Evolutionary conservation across 2,888 invertebrate species (phyloP).

Genomic region (Resseliella maxima): DNA sequence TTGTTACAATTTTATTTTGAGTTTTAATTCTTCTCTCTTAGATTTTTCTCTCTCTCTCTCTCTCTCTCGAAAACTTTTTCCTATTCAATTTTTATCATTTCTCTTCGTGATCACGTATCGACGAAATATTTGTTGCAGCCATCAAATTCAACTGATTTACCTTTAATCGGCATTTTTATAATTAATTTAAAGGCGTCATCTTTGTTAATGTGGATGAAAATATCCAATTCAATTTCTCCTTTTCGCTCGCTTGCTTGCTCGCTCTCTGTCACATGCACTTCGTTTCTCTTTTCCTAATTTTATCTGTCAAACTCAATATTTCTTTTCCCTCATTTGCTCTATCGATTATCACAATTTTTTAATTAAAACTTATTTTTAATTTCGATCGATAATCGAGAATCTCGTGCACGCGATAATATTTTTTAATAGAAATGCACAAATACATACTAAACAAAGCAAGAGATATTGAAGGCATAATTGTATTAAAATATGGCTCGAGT

Average conservation of each 20-base stretch:
- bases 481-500: too few species aligned
- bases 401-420: background rate
- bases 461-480: too few species aligned
- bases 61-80: background rate
- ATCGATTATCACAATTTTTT: conserved; percentile 21
- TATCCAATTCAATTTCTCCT: too few species aligned
- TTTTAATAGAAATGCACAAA: too few species aligned
- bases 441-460: too few species aligned
- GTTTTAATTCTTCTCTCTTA: background rate
- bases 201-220: background rate
- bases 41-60: background rate
- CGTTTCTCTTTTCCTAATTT: too few species aligned
- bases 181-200: background rate
- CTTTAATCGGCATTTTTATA: background rate
- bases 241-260: too few species aligned
- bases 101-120: background rate
- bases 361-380: conserved; percentile 44
- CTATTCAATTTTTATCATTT: background rate
- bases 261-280: too few species aligned
- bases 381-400: background rate
- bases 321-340: background rate
- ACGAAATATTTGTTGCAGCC: background rate
- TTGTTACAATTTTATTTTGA: background rate
- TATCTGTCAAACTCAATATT: too few species aligned
- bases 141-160: background rate